A percentile compares a stretch with the other conserved stretches of the same genome.
These are phyloP conservation scores for Watersipora subatra DNA, from an alignment of 1,140 invertebrate species.

Conservation along the genomic window DNA sequence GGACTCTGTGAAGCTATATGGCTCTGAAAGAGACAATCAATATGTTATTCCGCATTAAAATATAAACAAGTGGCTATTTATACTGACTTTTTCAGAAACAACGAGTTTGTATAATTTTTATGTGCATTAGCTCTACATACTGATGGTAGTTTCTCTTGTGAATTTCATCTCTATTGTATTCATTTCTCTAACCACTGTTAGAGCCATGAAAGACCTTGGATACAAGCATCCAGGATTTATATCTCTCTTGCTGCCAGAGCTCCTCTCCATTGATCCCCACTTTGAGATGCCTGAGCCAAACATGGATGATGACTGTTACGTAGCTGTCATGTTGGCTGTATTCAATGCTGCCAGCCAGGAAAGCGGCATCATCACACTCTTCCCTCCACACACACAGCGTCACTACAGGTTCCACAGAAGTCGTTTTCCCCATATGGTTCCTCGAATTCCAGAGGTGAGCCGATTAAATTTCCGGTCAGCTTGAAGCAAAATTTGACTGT, in stretches of 20 bases:
- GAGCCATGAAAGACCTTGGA: slow-evolving; percentile 76
- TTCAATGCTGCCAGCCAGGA: slow-evolving; percentile 83
- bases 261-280: slow-evolving; percentile 85
- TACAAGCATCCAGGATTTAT: slow-evolving; percentile 74
- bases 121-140: no score
- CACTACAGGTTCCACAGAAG: slow-evolving; percentile 91
- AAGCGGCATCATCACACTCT: slow-evolving; percentile 75
- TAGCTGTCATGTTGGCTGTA: slow-evolving; percentile 78
- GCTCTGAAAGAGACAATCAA: no score
- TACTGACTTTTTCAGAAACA: no score
- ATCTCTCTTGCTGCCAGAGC: slow-evolving; percentile 69
- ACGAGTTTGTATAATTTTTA: no score
- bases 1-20: no score
- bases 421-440: slow-evolving; percentile 81
- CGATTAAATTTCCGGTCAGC: no score
- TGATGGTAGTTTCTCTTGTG: no score
- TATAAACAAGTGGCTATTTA: no score
- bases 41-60: no score
- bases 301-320: slow-evolving; percentile 85
- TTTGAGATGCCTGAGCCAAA: slow-evolving; percentile 89
- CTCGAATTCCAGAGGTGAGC: slow-evolving; percentile 49
- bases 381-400: slow-evolving; percentile 75
- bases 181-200: no score
- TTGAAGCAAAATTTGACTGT: no score
- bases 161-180: no score